Evolutionary conservation across 2,888 invertebrate species (phyloP).

Genomic region (Oscheius myriophilus): DNA sequence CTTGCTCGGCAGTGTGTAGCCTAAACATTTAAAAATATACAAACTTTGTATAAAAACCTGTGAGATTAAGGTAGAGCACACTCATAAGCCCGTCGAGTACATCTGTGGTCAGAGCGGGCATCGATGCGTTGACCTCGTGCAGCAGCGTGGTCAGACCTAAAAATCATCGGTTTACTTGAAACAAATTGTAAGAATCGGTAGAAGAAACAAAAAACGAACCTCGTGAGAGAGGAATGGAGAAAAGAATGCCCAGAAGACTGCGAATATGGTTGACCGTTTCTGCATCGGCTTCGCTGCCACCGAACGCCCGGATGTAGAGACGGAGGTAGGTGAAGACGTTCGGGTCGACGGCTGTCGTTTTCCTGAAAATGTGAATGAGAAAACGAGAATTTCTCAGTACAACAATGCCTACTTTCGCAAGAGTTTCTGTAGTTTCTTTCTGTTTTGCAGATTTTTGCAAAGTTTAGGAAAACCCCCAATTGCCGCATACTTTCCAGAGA

Average conservation of each 20-base stretch:
- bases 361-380: neutral
- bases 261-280: neutral
- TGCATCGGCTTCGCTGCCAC: conserved; percentile 76
- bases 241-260: conserved; percentile 84
- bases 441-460: too few species aligned
- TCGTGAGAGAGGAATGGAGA: conserved; percentile 83
- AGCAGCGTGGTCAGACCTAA: conserved; percentile 88
- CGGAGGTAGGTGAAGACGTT: conserved; percentile 93
- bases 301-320: conserved; percentile 85
- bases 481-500: too few species aligned
- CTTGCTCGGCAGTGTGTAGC: conserved; percentile 54
- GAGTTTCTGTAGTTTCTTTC: too few species aligned
- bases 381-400: neutral
- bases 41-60: conserved; percentile 20
- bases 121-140: conserved; percentile 86
- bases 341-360: conserved; percentile 78
- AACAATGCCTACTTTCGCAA: too few species aligned
- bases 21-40: conserved; percentile 19
- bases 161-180: too few species aligned
- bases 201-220: conserved; percentile 24
- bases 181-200: too few species aligned
- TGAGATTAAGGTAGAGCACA: conserved; percentile 80
- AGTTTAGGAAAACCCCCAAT: too few species aligned
- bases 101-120: conserved; percentile 86
- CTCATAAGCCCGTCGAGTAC: conserved; percentile 91